These are phyloP conservation scores for Caiman crocodilus DNA, from an alignment of 2,797 vertebrate genomes.

Conservation along the genomic window DNA sequence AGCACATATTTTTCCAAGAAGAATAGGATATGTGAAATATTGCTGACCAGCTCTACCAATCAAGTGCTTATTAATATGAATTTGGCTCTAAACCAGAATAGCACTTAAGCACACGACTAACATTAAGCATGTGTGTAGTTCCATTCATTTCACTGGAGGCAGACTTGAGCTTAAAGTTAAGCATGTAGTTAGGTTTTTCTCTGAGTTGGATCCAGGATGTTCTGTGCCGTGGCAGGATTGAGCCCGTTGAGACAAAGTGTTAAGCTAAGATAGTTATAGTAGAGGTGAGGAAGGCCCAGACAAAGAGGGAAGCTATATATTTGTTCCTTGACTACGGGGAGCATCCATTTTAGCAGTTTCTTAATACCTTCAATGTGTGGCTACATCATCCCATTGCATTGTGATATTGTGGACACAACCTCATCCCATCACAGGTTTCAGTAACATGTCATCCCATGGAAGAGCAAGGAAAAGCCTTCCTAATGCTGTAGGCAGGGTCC, in stretches of 20 bases:
- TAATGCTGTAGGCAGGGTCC: neutral
- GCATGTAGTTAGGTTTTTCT: neutral
- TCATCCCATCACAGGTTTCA: neutral
- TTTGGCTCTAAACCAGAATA: neutral
- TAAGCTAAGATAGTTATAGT: too few relatives aligned
- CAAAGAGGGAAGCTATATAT: neutral
- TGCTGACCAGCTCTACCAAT: too few relatives aligned
- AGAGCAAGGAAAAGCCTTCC: neutral
- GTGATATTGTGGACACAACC: neutral
- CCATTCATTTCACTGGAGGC: neutral
- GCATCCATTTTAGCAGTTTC: neutral
- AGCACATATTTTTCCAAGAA: too few relatives aligned
- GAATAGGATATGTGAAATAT: too few relatives aligned
- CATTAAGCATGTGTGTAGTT: neutral
- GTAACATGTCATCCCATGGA: neutral
- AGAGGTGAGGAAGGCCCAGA: neutral
- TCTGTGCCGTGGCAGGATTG: neutral
- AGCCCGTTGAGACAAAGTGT: neutral
- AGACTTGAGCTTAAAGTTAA: neutral
- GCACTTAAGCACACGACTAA: neutral
- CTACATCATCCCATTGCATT: neutral
- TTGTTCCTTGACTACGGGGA: neutral
- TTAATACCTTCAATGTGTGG: neutral
- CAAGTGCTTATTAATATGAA: too few relatives aligned
- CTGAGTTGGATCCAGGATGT: neutral